These are phyloP conservation scores for Panthera uncia DNA, from an alignment of 2,113 vertebrate species.

Conservation along the genomic window DNA sequence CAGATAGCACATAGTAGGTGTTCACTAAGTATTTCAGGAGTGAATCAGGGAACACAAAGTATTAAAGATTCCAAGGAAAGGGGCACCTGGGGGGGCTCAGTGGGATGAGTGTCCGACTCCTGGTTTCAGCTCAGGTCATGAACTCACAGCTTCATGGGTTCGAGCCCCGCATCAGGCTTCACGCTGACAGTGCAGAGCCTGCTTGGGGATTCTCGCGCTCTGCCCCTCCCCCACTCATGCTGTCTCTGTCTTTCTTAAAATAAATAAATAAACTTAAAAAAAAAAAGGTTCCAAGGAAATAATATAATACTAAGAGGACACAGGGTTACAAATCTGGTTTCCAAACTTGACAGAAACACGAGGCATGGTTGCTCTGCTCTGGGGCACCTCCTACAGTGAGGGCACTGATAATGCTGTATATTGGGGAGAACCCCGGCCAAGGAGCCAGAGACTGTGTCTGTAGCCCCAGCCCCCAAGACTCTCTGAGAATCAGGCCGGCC, in stretches of 20 bases:
- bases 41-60: not conserved
- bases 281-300: not conserved
- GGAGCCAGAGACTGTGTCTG: not conserved
- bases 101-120: no score
- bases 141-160: no score
- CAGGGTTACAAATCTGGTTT: not conserved
- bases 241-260: no score
- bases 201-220: no score
- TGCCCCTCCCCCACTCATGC: no score
- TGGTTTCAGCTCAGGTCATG: no score
- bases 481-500: not conserved
- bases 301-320: not conserved
- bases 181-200: no score
- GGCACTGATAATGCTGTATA: accelerated
- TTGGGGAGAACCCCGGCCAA: not conserved
- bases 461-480: not conserved
- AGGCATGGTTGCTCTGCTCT: not conserved
- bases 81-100: no score
- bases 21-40: not conserved
- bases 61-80: not conserved
- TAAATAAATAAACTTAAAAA: no score
- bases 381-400: not conserved
- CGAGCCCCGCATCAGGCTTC: no score
- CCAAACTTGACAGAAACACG: not conserved
- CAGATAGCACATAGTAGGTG: not conserved